Evolutionary conservation across 2,888 invertebrate species (phyloP), one percentile per base, ranked within the genome.

Genomic region (Zele albiditarsus): DNA sequence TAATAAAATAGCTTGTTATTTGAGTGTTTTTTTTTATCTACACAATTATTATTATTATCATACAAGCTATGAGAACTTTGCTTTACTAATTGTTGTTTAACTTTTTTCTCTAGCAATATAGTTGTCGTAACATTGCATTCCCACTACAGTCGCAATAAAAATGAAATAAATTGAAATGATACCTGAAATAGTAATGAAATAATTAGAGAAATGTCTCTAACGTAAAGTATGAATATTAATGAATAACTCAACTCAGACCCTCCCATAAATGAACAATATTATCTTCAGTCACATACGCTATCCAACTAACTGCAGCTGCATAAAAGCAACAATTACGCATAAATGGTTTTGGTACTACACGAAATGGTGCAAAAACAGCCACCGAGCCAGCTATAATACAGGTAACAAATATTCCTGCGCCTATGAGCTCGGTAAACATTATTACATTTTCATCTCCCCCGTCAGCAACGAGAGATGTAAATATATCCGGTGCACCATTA

Each of bases 401-500:
- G 0, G 92, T 92, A 4, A 92, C 91, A 85, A 94, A 94, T 31
- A 92, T 89, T 6, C 92, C 93, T 25, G 92, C 92, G 60, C 93
- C 93, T 83, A 90, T 87, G 31, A 89, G 79, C 78, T 91, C 90
- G n/a, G 88, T 84, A 82, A 88, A 90, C 82, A 90, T 89, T 66
- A 89, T 83, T 58, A 89, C 86, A 28, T 85, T 86, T 38, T 88
- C 86, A 3, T 84, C 87, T 25, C 58, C 57, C 31, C 91, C 90
- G 8, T 90, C 90, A 60, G 92, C 80, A n/a, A 86, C 92, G 25
- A 94, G 85, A 16, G 92, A 91, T 14, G 93, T 92, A 82, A 94
- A 93, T 71, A 94, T 90, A 86, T 94, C 94, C 4, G 94, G 93
- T 0, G 94, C 92, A 58, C 94, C 93, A 84, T 94, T 94, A 25